A percentile compares a stretch with the other conserved stretches of the same genome.
Conservation (phyloP, 2,113 vertebrate species). For the Mormyrus lacerda region DNA sequence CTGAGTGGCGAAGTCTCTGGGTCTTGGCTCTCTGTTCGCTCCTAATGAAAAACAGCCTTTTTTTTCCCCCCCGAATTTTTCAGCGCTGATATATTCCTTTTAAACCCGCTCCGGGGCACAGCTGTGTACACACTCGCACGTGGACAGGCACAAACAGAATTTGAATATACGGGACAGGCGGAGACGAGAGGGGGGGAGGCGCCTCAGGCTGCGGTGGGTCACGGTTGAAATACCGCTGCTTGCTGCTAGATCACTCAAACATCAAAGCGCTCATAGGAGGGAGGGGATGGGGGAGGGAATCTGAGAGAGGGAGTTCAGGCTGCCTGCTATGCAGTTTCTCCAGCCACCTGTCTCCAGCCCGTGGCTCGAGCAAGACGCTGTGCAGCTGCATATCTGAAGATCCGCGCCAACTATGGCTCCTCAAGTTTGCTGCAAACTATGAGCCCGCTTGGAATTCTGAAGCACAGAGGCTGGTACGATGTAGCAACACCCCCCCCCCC, state of each 20-base stretch:
- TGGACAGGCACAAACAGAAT: neutral
- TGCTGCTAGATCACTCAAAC: neutral
- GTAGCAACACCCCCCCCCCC: neutral
- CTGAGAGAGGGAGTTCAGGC: neutral
- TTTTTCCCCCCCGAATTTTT: neutral
- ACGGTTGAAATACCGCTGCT: neutral
- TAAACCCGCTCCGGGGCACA: neutral
- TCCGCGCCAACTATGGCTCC: neutral
- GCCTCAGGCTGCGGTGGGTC: neutral
- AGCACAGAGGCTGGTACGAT: neutral
- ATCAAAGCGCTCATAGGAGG: neutral
- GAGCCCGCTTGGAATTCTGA: neutral
- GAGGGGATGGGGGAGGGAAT: neutral
- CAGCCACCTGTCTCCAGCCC: neutral
- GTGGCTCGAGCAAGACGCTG: neutral
- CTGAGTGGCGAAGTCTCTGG: neutral
- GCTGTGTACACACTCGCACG: neutral
- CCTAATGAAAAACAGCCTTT: slow-evolving; percentile 11
- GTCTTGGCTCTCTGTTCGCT: neutral
- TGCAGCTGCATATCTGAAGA: neutral
- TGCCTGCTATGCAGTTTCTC: neutral
- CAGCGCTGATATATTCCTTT: neutral
- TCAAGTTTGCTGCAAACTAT: neutral
- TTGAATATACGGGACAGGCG: too few relatives aligned
- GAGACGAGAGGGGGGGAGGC: too few relatives aligned